Conservation (phyloP, 2,113 vertebrate genomes). For the Cebidichthys violaceus region DNA sequence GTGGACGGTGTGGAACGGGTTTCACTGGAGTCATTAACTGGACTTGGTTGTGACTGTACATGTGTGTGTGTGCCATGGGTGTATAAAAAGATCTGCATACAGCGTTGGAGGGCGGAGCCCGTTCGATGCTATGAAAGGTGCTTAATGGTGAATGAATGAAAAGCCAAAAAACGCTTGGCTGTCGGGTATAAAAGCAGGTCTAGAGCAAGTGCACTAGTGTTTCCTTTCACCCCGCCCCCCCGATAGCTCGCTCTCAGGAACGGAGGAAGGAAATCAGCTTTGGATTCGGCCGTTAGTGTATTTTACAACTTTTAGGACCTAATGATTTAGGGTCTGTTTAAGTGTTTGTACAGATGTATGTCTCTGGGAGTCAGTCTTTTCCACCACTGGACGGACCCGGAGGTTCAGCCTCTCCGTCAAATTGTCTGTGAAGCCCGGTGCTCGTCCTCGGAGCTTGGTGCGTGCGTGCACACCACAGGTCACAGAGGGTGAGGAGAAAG, state of each 20-base stretch:
- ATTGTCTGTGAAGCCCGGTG: too few species aligned
- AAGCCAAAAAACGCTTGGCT: background rate
- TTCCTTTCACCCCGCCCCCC: background rate
- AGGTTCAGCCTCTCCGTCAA: too few species aligned
- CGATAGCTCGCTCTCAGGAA: too few species aligned
- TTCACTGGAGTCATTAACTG: slow-evolving; percentile 46
- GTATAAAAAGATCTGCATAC: background rate
- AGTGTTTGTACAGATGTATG: too few species aligned
- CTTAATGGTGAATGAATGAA: background rate
- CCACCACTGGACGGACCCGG: too few species aligned
- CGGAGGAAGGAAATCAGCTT: background rate
- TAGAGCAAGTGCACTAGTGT: background rate
- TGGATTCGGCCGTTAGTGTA: background rate
- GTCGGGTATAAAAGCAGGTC: too few species aligned
- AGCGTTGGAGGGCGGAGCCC: background rate
- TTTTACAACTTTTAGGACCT: background rate
- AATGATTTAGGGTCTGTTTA: too few species aligned
- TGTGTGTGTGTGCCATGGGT: background rate
- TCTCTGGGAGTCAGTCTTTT: too few species aligned
- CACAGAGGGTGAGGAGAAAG: slow-evolving; percentile 19
- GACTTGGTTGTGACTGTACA: slow-evolving; percentile 20
- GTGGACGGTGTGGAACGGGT: slow-evolving; percentile 25
- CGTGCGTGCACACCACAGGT: slow-evolving; percentile 15
- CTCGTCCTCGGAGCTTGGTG: background rate
- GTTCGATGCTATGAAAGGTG: background rate